A percentile compares a stretch with the other conserved stretches of the same genome.
Evolutionary conservation across 2,888 invertebrate genomes (phyloP).

Genomic region (Hanleya hanleyi): DNA sequence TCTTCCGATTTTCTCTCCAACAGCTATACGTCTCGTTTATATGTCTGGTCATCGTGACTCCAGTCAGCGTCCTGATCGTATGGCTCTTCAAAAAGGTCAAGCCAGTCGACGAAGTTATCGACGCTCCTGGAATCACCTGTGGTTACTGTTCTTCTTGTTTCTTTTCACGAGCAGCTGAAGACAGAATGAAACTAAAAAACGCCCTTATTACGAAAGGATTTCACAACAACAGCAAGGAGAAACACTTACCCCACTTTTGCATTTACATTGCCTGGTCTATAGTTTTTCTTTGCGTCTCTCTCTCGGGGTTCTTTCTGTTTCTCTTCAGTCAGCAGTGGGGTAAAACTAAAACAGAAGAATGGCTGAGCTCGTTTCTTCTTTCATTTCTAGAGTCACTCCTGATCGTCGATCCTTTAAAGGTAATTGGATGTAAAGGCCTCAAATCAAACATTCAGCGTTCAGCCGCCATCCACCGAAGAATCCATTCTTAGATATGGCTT

Average conservation of each 20-base stretch:
- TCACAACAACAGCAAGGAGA: slow-evolving; percentile 7
- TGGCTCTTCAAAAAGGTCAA: slow-evolving; percentile 70
- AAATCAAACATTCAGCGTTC: too few relatives aligned
- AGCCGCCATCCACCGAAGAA: too few relatives aligned
- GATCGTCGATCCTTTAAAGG: slow-evolving; percentile 72
- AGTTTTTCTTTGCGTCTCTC: slow-evolving; percentile 55
- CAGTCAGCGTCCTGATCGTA: slow-evolving; percentile 67
- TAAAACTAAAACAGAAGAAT: slow-evolving; percentile 72
- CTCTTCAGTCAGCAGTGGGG: slow-evolving; percentile 74
- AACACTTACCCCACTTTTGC: slow-evolving; percentile 30
- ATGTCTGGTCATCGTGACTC: slow-evolving; percentile 64
- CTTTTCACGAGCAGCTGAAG: neutral
- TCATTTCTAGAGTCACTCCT: slow-evolving; percentile 71
- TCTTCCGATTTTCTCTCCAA: slow-evolving; percentile 45
- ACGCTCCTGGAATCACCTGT: neutral
- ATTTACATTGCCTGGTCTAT: slow-evolving; percentile 68
- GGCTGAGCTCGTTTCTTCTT: slow-evolving; percentile 72
- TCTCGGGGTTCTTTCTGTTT: slow-evolving; percentile 71
- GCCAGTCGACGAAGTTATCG: too few relatives aligned
- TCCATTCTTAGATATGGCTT: too few relatives aligned
- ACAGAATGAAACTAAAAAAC: neutral
- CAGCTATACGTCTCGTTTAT: slow-evolving; percentile 51
- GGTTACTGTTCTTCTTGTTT: neutral
- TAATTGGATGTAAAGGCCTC: too few relatives aligned
- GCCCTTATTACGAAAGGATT: neutral